Evolutionary conservation across 2,113 vertebrate species (phyloP).

Genomic region (Laterallus jamaicensis): DNA sequence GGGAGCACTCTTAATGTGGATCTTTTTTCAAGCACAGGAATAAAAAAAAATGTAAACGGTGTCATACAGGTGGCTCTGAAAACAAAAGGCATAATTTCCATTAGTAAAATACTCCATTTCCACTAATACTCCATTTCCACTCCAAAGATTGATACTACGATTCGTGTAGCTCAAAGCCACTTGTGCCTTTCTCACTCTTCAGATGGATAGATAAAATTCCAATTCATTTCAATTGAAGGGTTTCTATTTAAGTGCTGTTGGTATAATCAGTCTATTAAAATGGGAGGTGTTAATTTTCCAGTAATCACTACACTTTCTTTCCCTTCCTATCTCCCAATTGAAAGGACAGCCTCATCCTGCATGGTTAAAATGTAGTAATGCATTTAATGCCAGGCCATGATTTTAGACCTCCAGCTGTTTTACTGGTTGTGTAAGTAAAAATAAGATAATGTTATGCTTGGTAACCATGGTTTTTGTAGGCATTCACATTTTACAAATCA

Average conservation of each 20-base stretch:
- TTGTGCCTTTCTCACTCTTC: not conserved
- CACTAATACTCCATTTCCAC: not conserved
- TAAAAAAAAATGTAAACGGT: not conserved
- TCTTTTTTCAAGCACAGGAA: not conserved
- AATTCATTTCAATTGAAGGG: conserved; percentile 58
- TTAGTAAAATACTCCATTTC: conserved; percentile 11
- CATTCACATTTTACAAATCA: conserved; percentile 81
- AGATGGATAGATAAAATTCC: conserved; percentile 36
- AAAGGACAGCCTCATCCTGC: conserved; percentile 70
- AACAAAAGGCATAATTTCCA: not conserved
- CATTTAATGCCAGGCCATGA: conserved; percentile 73
- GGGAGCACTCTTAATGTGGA: not conserved
- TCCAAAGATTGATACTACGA: not conserved
- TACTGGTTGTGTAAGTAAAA: conserved; percentile 85
- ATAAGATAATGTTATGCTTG: conserved; percentile 81
- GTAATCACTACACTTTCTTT: conserved; percentile 61
- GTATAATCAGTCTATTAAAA: conserved; percentile 69
- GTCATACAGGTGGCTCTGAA: not conserved
- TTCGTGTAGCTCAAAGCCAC: conserved; percentile 24
- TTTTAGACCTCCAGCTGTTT: conserved; percentile 83
- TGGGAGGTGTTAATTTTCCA: conserved; percentile 74
- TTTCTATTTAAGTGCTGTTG: conserved; percentile 51
- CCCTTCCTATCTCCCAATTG: conserved; percentile 33
- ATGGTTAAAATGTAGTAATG: conserved; percentile 72
- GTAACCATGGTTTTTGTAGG: conserved; percentile 78